phyloP scores from a whole-genome alignment of 2,113 vertebrate species.

The Bubo blakistoni region DNA sequence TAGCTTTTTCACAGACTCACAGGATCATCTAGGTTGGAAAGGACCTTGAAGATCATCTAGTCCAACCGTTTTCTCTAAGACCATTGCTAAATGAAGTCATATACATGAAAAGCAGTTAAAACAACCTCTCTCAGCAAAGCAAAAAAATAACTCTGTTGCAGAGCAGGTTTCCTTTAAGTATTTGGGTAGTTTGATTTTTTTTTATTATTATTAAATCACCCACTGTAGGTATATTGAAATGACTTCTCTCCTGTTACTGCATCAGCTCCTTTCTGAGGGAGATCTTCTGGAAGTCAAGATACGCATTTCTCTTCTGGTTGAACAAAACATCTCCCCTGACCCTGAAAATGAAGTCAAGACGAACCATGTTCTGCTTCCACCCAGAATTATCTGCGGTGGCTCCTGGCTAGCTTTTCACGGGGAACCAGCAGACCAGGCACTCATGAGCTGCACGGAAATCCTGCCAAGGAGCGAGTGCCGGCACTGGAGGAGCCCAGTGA shows the following conservation, averaged over 20 bases:
- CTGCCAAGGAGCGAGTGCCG: no score
- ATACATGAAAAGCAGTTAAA: background rate
- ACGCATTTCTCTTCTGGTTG: rapidly evolving
- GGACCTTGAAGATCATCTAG: no score
- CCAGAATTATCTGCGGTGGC: background rate
- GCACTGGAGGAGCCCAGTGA: background rate
- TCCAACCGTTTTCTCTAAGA: background rate
- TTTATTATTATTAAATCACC: background rate
- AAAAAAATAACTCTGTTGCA: background rate
- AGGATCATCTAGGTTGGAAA: no score
- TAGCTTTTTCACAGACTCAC: background rate
- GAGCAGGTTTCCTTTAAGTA: background rate
- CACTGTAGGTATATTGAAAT: background rate
- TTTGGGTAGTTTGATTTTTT: background rate
- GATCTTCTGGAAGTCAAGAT: background rate
- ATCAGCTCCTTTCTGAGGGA: background rate
- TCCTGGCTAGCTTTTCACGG: background rate
- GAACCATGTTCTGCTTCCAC: background rate
- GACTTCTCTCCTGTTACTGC: background rate
- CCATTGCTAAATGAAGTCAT: background rate
- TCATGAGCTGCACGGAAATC: rapidly evolving
- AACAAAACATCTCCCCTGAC: background rate
- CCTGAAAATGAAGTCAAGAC: background rate
- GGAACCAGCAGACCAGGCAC: background rate
- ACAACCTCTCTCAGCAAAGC: background rate